Percentiles rank a stretch among this genome's conserved stretches.
Conservation (phyloP, 2,113 vertebrate species). For the Leucoraja erinaceus region DNA sequence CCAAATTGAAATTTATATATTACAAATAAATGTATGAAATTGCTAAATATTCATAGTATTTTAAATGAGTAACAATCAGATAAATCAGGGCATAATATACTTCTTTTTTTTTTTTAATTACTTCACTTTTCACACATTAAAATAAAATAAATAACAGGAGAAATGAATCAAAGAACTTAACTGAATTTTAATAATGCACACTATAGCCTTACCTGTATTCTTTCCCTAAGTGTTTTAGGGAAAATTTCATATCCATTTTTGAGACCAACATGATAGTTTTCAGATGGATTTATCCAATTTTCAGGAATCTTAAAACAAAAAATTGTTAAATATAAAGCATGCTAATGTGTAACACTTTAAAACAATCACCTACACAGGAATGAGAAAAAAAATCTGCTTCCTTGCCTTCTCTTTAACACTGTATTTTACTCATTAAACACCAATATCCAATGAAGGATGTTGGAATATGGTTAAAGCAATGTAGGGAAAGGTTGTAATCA, state of each 20-base stretch:
- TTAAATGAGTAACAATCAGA: no score
- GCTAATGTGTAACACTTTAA: background rate
- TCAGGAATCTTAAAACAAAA: slow-evolving; percentile 67
- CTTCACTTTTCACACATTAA: background rate
- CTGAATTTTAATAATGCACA: background rate
- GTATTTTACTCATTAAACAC: background rate
- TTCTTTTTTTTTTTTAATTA: background rate
- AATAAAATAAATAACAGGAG: background rate
- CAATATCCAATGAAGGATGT: background rate
- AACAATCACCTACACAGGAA: background rate
- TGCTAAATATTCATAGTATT: no score
- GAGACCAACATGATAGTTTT: slow-evolving; percentile 87
- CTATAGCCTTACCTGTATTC: slow-evolving; percentile 78
- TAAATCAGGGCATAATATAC: no score
- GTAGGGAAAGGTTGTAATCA: background rate
- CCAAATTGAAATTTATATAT: no score
- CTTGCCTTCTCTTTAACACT: background rate
- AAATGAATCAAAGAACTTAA: slow-evolving; percentile 39
- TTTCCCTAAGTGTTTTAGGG: slow-evolving; percentile 92
- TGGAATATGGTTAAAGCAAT: background rate
- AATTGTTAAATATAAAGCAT: background rate
- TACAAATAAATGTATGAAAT: no score
- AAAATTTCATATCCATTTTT: slow-evolving; percentile 98
- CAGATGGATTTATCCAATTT: slow-evolving; percentile 85
- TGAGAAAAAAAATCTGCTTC: background rate